Percentiles rank a stretch among this genome's conserved stretches.
phyloP scores from a whole-genome alignment of 2,888 invertebrate species.

The Trachelus tabidus region DNA sequence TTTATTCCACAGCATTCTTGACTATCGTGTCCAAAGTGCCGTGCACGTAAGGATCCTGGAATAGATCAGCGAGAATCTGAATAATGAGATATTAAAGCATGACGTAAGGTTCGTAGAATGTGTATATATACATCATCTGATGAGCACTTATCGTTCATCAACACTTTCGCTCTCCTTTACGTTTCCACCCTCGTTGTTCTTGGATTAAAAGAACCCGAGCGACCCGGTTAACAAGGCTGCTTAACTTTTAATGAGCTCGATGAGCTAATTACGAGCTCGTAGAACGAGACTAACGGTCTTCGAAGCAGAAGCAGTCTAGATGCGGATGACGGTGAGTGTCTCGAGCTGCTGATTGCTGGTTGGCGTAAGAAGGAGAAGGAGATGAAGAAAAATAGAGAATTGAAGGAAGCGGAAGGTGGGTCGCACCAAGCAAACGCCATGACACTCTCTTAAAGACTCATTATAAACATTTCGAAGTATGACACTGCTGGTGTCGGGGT shows the following conservation, averaged over 20 bases:
- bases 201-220: constrained; percentile 40
- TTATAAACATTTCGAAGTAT: not conserved
- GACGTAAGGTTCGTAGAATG: not conserved
- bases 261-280: constrained; percentile 50
- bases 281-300: constrained; percentile 17
- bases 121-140: not conserved
- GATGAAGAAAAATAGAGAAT: constrained; percentile 17
- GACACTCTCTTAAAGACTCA: constrained; percentile 8
- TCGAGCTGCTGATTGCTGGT: not conserved
- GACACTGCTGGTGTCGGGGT: not conserved
- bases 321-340: not conserved
- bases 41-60: not conserved
- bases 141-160: not conserved
- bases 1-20: not conserved
- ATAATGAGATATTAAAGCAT: not conserved
- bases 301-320: not conserved
- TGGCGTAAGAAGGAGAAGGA: not conserved
- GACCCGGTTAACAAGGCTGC: constrained; percentile 42
- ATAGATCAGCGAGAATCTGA: not conserved
- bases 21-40: not conserved
- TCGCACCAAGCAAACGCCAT: constrained; percentile 9
- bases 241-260: constrained; percentile 56
- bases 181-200: constrained; percentile 8
- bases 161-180: not conserved
- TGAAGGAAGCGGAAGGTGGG: not conserved